These are phyloP conservation scores for Bilobella aurantiaca DNA, from an alignment of 1,140 invertebrate species.

Conservation along the genomic window DNA sequence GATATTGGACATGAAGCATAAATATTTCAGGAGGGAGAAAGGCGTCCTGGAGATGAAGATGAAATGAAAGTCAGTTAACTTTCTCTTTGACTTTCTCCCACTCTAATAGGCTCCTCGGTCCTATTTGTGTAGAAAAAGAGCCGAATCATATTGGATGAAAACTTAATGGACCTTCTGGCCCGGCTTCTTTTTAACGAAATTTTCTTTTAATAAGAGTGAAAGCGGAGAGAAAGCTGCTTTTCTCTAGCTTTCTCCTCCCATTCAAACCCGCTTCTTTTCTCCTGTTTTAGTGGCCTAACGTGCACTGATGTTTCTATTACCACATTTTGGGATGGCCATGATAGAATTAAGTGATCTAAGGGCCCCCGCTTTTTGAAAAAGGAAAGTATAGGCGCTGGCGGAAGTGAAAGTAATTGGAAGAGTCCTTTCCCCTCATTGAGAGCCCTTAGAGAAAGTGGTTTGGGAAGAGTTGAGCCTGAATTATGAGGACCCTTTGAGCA, in stretches of 20 bases:
- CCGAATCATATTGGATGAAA: not conserved
- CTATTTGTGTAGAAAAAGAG: too few species aligned
- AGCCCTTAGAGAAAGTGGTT: not conserved
- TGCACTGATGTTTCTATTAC: conserved; percentile 2
- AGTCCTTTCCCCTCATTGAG: conserved; percentile 1
- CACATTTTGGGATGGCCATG: not conserved
- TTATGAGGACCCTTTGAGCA: conserved; percentile 5
- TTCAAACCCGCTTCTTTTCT: not conserved
- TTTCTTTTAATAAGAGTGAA: not conserved
- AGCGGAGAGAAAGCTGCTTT: not conserved
- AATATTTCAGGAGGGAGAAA: conserved; percentile 4
- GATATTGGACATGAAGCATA: conserved; percentile 5
- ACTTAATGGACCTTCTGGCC: not conserved
- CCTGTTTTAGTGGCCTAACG: not conserved
- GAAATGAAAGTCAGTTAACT: conserved; percentile 5
- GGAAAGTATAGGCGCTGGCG: too few species aligned
- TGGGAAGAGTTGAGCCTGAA: not conserved
- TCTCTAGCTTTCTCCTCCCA: not conserved
- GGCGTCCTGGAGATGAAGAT: not conserved
- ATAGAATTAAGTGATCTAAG: not conserved
- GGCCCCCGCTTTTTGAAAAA: not conserved
- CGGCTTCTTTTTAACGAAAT: not conserved
- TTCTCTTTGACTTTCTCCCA: too few species aligned
- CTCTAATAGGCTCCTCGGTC: too few species aligned
- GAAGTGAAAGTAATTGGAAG: conserved; percentile 7